Evolutionary conservation across 2,888 invertebrate species (phyloP), one percentile per base, ranked within the genome.

Genomic region (Quadroppia sp.): DNA sequence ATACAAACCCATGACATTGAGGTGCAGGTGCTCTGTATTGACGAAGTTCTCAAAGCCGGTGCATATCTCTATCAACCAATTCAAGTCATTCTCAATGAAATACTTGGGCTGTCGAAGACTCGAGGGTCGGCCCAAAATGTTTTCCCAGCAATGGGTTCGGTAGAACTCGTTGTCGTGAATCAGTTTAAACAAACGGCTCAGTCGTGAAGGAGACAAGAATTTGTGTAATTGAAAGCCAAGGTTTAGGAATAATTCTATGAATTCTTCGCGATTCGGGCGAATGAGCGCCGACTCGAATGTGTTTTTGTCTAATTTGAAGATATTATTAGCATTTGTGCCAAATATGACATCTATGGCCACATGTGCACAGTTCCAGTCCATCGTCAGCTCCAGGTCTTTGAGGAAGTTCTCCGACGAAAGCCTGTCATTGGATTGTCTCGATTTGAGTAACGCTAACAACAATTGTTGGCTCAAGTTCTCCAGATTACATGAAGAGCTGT

Each of bases 341-440:
- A 81, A 81, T 11, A 82, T 80, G 72, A 81, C 80, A 30, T 79
- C 78, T 32, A 76, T 72, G 1, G 82, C 82, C n/a, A 83, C 78
- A 67, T 81, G 81, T 0, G 81, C 81, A 75, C 81, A 77, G 76
- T 83, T 83, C 83, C 83, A 83, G 76, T 82, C 82, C 30, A 83
- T 73, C 7, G 81, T 80, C 28, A 83, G 78, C 56, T 80, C 80
- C 7, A 83, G 77, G 73, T 82, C 81, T 77, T 81, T 80, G 74
- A 81, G 36, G 23, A 64, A 61, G 42, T 67, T 67, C 13, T 67
- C 67, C 11, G 67, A 23, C 2, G 67, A 67, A 1, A 42, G 6
- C 42, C n/a, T 67, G 20, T 67, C 67, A 23, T 23, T 42, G 32
- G 23, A 30, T 36, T 61, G 70, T 67, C 69, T 73, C 1, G 75